A percentile compares a stretch with the other conserved stretches of the same genome.
Conservation (phyloP, 2,797 vertebrate genomes). For the Astyanax mexicanus region DNA sequence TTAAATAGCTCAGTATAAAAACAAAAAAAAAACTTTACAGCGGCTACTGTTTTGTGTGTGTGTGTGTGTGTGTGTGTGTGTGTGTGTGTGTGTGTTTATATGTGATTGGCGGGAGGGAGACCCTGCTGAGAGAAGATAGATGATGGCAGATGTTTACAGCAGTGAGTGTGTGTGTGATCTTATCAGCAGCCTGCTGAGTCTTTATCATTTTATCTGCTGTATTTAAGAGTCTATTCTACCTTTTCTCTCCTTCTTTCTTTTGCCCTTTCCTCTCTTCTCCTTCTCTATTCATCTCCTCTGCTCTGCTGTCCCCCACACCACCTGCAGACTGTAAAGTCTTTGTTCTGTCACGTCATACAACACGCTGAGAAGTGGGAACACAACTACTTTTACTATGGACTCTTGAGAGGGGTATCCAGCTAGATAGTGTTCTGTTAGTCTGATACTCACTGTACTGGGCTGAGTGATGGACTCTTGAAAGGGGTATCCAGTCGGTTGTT, state of each 20-base stretch:
- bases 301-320: neutral
- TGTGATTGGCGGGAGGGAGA: slow-evolving; percentile 14
- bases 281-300: neutral
- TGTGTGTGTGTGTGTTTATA: slow-evolving; percentile 1
- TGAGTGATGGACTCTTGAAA: no score
- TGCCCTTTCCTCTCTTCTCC: neutral
- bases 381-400: no score
- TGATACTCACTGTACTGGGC: no score
- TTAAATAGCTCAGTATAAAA: no score
- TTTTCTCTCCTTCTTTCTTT: slow-evolving; percentile 1
- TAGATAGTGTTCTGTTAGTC: no score
- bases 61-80: slow-evolving; percentile 29
- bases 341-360: no score
- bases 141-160: slow-evolving; percentile 43
- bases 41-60: slow-evolving; percentile 3
- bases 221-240: neutral
- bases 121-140: slow-evolving; percentile 13
- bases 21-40: no score
- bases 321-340: slow-evolving; percentile 14
- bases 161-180: slow-evolving; percentile 38
- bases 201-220: slow-evolving; percentile 20
- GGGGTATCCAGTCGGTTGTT: no score
- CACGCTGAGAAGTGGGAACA: no score
- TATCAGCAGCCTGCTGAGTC: slow-evolving; percentile 4
- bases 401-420: no score